Percentiles rank a stretch among this genome's conserved stretches.
Evolutionary conservation across 2,113 vertebrate genomes (phyloP).

Genomic region (Corythornis vintsioides): DNA sequence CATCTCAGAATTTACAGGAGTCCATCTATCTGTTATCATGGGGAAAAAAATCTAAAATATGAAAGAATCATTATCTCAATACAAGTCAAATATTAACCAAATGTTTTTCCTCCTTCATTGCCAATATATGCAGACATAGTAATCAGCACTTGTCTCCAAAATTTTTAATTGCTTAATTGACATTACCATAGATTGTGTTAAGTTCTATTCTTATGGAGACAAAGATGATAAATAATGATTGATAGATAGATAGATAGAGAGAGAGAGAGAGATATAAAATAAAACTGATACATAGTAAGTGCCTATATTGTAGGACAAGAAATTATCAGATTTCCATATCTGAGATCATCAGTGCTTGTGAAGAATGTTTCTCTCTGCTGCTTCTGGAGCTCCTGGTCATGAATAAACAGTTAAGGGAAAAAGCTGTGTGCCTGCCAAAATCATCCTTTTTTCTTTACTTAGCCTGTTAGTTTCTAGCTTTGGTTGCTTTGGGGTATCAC

Average conservation of each 20-base stretch:
- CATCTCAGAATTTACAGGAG: not conserved
- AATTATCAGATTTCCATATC: not conserved
- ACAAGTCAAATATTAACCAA: not conserved
- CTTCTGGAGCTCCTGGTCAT: not conserved
- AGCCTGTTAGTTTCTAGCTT: not conserved
- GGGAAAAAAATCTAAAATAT: not conserved
- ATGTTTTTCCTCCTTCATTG: not conserved
- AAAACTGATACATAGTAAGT: not conserved
- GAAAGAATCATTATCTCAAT: not conserved
- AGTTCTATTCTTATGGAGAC: not conserved
- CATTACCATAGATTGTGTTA: not conserved
- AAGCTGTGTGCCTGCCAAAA: not conserved
- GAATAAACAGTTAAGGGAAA: not conserved
- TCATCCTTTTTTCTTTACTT: not conserved
- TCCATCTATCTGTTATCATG: not conserved
- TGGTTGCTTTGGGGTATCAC: not conserved
- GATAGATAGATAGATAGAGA: not conserved
- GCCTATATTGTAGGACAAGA: not conserved
- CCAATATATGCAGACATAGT: not conserved
- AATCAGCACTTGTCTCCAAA: not conserved
- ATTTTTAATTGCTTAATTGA: not conserved
- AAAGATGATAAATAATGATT: not conserved
- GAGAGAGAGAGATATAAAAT: too few species aligned
- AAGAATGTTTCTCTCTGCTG: not conserved
- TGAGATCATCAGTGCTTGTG: not conserved